phyloP scores from a whole-genome alignment of 2,797 vertebrate genomes.

The Mormyrus hasselquistii region DNA sequence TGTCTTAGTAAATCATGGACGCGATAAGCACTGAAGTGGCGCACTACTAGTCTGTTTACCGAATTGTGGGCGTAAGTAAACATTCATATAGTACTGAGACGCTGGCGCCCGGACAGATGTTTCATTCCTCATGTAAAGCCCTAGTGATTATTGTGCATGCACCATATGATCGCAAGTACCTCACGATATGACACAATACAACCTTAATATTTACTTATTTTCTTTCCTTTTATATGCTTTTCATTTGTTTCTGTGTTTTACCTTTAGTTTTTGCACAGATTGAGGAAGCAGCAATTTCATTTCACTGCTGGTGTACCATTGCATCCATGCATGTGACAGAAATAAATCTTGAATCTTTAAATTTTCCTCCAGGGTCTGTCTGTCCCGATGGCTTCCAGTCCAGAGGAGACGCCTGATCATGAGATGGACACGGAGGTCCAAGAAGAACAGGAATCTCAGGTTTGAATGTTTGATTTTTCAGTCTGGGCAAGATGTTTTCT shows the following conservation, averaged over 20 bases:
- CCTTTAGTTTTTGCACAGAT: background rate
- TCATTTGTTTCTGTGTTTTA: background rate
- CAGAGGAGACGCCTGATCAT: conserved; percentile 33
- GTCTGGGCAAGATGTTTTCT: background rate
- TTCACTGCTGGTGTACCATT: background rate
- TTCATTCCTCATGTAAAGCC: background rate
- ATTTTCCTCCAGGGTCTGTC: conserved; percentile 36
- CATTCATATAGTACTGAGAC: background rate
- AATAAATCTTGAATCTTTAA: conserved; percentile 4
- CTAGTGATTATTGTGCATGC: background rate
- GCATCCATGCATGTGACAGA: background rate
- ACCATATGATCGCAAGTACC: background rate
- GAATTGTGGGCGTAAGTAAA: background rate
- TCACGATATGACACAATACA: background rate
- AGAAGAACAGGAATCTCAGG: conserved; percentile 43
- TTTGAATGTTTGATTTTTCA: conserved; percentile 24
- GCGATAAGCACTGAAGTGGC: background rate
- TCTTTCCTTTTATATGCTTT: background rate
- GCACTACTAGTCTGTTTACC: background rate
- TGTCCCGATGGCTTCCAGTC: conserved; percentile 13
- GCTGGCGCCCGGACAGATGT: background rate
- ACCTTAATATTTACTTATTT: background rate
- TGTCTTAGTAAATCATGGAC: background rate
- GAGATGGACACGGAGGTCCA: conserved; percentile 37
- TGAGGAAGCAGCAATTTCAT: background rate